Conservation (phyloP, 2,888 invertebrate species). For the Slavum lentiscoides region DNA sequence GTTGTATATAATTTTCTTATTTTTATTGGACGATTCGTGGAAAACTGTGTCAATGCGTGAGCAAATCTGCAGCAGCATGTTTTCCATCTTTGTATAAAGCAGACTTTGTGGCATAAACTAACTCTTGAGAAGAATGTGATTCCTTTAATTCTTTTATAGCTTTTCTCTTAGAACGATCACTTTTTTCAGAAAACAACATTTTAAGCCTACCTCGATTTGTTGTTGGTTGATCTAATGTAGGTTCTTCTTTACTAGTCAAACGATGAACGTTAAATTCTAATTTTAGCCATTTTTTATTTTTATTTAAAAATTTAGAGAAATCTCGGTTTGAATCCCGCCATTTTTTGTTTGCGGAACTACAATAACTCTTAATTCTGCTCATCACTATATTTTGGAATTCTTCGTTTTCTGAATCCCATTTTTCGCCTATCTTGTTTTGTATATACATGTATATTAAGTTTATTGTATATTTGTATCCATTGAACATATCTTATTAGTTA, state of each 20-base stretch:
- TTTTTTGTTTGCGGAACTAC: background rate
- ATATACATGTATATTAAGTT: background rate
- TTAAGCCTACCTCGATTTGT: too few species aligned
- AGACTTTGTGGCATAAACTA: constrained; percentile 11
- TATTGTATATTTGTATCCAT: background rate
- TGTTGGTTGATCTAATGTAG: background rate
- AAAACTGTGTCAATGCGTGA: constrained; percentile 7
- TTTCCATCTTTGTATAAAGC: background rate
- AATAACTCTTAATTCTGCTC: constrained; percentile 4
- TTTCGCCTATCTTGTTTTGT: background rate
- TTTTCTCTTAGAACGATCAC: constrained; percentile 10
- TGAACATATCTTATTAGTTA: background rate
- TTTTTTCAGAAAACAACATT: too few species aligned
- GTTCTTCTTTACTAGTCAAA: background rate
- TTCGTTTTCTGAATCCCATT: constrained; percentile 1
- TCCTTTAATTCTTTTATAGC: background rate
- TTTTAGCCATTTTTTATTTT: constrained; percentile 13
- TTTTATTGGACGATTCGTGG: background rate
- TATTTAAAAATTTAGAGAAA: constrained; percentile 26
- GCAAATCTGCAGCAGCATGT: constrained; percentile 1
- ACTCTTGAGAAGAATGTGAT: background rate
- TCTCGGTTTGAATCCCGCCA: background rate
- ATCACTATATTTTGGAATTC: background rate
- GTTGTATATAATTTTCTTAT: constrained; percentile 6
- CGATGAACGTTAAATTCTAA: constrained; percentile 18